Conservation (phyloP, 1,140 invertebrate genomes). For the Philotrypesis tridentata region DNA sequence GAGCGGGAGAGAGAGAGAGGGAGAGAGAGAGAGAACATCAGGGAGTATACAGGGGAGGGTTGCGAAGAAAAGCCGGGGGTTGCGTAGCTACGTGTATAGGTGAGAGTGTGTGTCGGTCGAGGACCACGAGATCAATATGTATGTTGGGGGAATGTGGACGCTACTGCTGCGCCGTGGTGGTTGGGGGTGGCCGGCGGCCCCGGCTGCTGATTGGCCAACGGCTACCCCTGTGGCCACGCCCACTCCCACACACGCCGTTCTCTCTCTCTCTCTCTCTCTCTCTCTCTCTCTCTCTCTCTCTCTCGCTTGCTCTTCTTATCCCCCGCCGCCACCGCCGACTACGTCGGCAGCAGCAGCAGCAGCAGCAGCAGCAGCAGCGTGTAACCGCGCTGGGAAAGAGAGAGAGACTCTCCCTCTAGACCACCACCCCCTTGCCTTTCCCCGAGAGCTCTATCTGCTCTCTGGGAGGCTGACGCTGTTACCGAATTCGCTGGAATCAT, state of each 20-base stretch:
- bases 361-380: conserved; percentile 30
- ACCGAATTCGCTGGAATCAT: conserved; percentile 72
- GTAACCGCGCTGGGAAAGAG: conserved; percentile 61
- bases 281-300: conserved; percentile 60
- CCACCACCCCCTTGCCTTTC: conserved; percentile 49
- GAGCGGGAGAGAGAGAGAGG: not conserved
- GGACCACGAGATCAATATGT: conserved; percentile 75
- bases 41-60: conserved; percentile 21
- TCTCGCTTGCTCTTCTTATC: conserved; percentile 47
- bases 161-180: conserved; percentile 62
- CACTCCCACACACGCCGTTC: conserved; percentile 74
- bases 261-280: conserved; percentile 52
- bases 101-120: conserved; percentile 53
- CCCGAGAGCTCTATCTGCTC: not conserved
- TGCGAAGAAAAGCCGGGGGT: conserved; percentile 27
- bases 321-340: conserved; percentile 51
- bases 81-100: conserved; percentile 30
- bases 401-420: conserved; percentile 48
- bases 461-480: conserved; percentile 30
- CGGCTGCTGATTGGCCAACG: conserved; percentile 72
- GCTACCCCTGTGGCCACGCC: conserved; percentile 68
- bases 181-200: conserved; percentile 70
- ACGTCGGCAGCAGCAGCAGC: too few relatives aligned
- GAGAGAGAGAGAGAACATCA: not conserved
- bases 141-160: conserved; percentile 72